A percentile compares a stretch with the other conserved stretches of the same genome.
Conservation (phyloP, 2,797 vertebrate species). For the Babyrousa celebensis region DNA sequence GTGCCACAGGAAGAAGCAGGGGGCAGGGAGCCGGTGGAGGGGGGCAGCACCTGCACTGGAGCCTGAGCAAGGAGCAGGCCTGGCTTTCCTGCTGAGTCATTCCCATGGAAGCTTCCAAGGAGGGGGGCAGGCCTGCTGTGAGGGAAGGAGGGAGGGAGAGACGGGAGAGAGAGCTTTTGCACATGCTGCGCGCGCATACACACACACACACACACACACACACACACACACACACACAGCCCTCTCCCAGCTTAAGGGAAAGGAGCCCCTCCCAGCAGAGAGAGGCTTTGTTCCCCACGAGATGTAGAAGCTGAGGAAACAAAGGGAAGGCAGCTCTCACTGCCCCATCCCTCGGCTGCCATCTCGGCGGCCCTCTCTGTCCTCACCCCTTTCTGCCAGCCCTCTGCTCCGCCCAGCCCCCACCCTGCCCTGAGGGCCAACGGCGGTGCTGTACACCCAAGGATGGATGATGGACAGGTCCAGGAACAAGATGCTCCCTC, state of each 20-base stretch:
- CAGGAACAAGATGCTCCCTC: rapidly evolving
- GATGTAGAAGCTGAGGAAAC: not conserved
- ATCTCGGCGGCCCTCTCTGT: not conserved
- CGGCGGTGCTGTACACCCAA: too few species aligned
- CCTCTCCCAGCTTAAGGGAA: not conserved
- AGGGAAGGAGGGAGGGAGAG: too few species aligned
- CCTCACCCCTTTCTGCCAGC: not conserved
- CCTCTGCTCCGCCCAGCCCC: not conserved
- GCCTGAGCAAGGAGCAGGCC: not conserved
- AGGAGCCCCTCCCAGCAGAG: slow-evolving; percentile 17
- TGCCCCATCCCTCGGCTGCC: not conserved
- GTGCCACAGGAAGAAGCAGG: not conserved
- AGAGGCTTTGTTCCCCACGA: not conserved
- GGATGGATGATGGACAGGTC: not conserved
- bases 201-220: not conserved
- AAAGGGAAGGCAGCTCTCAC: not conserved
- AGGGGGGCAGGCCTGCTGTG: not conserved
- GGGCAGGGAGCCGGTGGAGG: not conserved
- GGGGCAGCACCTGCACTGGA: not conserved
- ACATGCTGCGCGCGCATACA: too few species aligned
- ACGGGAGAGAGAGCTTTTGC: not conserved
- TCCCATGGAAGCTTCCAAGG: not conserved
- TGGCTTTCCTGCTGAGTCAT: slow-evolving; percentile 80
- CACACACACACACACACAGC: not conserved
- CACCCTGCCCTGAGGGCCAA: not conserved